Conservation (phyloP, 37 sponge, comb jelly and placozoan genomes). For the Aphrocallistes beatrix region DNA sequence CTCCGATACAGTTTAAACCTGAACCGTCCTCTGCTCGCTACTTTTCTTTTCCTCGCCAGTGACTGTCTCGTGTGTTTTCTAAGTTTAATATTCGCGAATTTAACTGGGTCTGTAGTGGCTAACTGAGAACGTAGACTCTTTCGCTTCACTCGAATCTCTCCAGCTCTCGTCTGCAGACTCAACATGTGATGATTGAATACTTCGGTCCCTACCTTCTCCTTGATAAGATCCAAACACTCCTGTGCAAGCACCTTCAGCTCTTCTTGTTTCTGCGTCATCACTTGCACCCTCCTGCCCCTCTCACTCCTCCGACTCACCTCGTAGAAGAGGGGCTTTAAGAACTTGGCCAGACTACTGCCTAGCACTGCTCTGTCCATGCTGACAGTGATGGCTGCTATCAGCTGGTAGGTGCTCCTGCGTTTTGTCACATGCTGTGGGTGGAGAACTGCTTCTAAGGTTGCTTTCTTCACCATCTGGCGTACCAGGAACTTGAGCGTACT, state of each 20-base stretch:
- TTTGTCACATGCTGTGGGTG: background rate
- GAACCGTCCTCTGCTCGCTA: background rate
- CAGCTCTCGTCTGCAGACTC: background rate
- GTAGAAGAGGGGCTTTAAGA: background rate
- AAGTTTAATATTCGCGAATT: background rate
- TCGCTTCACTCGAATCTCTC: background rate
- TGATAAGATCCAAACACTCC: background rate
- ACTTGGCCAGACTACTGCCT: background rate
- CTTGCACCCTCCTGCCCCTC: background rate
- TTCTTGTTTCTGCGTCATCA: background rate
- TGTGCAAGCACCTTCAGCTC: background rate
- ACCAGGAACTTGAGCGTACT: background rate
- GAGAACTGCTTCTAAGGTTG: background rate
- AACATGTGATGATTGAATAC: background rate
- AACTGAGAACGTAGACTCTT: background rate
- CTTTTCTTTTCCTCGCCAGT: background rate
- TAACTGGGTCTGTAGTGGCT: background rate
- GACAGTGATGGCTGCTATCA: background rate
- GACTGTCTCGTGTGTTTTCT: background rate
- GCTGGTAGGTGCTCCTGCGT: background rate
- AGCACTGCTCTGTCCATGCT: background rate
- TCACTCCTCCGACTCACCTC: background rate
- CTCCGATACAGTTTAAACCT: no score
- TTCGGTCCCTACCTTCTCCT: background rate
- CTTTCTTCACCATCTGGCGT: background rate